phyloP scores from a whole-genome alignment of 1,140 invertebrate species.

The Paracyclopina nana region DNA sequence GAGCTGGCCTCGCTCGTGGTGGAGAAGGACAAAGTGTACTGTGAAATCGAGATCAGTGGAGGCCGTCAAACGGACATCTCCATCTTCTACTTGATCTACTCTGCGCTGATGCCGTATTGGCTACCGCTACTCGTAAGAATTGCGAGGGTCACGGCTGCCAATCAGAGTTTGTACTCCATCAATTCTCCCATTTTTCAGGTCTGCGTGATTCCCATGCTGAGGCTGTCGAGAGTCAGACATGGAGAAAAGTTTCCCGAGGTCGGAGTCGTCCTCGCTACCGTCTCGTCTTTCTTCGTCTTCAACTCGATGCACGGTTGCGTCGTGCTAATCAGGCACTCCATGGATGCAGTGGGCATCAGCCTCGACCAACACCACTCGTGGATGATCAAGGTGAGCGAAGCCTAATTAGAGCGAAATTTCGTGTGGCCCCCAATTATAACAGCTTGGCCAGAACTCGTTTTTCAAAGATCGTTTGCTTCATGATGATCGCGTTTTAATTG shows the following conservation, averaged over 20 bases:
- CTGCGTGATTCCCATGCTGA: neutral
- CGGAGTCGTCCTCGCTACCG: neutral
- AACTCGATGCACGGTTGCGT: neutral
- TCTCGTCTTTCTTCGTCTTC: conserved; percentile 2
- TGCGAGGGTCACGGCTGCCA: too few relatives aligned
- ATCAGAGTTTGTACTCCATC: too few relatives aligned
- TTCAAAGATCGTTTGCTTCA: neutral
- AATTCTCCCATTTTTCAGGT: neutral
- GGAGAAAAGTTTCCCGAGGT: neutral
- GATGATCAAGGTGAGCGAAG: neutral
- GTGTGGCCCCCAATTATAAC: neutral
- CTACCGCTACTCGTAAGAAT: conserved; percentile 3
- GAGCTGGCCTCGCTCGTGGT: neutral
- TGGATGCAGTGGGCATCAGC: neutral
- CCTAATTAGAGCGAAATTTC: neutral
- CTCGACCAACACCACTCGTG: neutral
- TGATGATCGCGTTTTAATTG: neutral
- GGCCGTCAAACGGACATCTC: neutral
- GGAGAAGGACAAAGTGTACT: neutral
- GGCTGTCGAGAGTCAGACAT: neutral
- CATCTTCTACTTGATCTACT: neutral
- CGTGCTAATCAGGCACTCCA: neutral
- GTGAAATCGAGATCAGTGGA: neutral
- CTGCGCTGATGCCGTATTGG: neutral
- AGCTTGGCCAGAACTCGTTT: too few relatives aligned